phyloP scores from a whole-genome alignment of 2,113 vertebrate species.

The Pterocles orientalis region DNA sequence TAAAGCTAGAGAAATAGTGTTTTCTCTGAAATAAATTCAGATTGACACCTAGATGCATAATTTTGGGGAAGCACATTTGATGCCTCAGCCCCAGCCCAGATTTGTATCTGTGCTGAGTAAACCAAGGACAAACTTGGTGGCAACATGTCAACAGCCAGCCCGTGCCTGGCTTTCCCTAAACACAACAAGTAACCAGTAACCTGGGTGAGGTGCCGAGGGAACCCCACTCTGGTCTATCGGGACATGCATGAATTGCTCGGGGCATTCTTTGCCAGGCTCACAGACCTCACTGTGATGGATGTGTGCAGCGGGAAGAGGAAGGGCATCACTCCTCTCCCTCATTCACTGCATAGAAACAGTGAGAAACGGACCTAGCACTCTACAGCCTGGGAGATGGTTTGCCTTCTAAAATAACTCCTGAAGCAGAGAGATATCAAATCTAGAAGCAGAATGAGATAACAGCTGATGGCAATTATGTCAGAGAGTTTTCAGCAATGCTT shows the following conservation, averaged over 20 bases:
- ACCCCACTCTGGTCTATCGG: not conserved
- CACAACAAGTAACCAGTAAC: not conserved
- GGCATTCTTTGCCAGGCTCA: not conserved
- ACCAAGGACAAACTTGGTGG: not conserved
- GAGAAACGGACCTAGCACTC: not conserved
- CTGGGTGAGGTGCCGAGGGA: not conserved
- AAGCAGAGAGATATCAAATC: not conserved
- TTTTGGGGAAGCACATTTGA: not conserved
- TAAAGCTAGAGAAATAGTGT: not conserved
- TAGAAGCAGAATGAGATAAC: not conserved
- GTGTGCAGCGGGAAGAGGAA: not conserved
- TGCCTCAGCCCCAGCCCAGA: not conserved
- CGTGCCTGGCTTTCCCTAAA: not conserved
- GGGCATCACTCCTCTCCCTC: not conserved
- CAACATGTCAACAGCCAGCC: not conserved
- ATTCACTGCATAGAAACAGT: not conserved
- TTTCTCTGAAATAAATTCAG: not conserved
- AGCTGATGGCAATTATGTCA: rapidly evolving
- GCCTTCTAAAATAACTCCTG: not conserved
- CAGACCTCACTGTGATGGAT: not conserved
- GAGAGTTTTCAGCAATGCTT: not conserved
- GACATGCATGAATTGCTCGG: not conserved
- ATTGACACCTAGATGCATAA: not conserved
- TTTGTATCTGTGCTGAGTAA: not conserved
- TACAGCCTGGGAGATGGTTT: not conserved